A percentile compares a stretch with the other conserved stretches of the same genome.
Evolutionary conservation across 2,797 vertebrate species (phyloP).

Genomic region (Hyperoplus immaculatus): DNA sequence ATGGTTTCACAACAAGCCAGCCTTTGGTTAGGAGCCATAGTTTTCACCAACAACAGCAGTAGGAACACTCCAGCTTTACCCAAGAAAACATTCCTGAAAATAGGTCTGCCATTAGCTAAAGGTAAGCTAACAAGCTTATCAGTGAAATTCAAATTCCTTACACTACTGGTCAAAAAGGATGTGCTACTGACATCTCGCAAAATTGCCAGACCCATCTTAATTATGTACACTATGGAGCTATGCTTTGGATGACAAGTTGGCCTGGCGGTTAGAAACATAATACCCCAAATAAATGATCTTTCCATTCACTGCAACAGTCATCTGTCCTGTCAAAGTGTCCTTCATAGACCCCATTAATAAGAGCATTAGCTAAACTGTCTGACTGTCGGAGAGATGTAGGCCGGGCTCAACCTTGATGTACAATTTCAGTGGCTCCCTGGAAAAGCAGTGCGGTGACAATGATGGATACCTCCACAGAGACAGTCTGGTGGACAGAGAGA

Average conservation of each 20-base stretch:
- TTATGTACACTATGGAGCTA: not conserved
- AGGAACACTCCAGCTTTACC: not conserved
- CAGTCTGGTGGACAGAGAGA: constrained; percentile 12
- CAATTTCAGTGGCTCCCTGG: constrained; percentile 41
- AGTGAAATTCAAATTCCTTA: not conserved
- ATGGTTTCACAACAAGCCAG: not conserved
- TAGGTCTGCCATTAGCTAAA: not conserved
- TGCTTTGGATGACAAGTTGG: constrained; percentile 14
- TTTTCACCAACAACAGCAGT: not conserved
- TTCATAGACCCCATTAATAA: constrained; percentile 46
- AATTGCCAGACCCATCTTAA: constrained; percentile 2
- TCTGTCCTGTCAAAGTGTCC: constrained; percentile 38
- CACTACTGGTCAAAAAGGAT: not conserved
- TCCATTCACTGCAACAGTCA: constrained; percentile 34
- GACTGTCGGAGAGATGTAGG: constrained; percentile 39
- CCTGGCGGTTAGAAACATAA: constrained; percentile 9
- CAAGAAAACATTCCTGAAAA: not conserved
- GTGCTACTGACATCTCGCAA: not conserved
- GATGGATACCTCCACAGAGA: constrained; percentile 53
- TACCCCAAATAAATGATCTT: constrained; percentile 29
- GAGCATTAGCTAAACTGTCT: constrained; percentile 48
- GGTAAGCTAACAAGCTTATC: not conserved
- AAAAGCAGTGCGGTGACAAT: constrained; percentile 46
- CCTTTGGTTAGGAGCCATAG: not conserved
- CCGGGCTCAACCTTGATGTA: constrained; percentile 45